Percentiles rank a stretch among this genome's conserved stretches.
Conservation (phyloP, 2,113 vertebrate species). For the Bubalus kerabau region DNA sequence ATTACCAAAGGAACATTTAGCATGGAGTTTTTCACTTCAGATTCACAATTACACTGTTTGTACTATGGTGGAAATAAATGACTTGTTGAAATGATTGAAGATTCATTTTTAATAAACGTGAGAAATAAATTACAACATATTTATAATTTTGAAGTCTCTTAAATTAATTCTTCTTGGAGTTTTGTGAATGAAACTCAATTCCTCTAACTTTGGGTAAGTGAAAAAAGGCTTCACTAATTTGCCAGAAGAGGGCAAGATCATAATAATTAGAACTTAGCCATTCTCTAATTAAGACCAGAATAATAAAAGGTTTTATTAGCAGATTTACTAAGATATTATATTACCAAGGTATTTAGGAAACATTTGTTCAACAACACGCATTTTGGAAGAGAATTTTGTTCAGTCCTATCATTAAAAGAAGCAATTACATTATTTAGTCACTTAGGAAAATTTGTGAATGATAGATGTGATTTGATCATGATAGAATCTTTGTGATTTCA, state of each 20-base stretch:
- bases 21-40: not conserved
- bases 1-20: not conserved
- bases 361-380: not conserved
- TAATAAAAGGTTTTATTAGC: not conserved
- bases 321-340: not conserved
- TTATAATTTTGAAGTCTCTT: too few species aligned
- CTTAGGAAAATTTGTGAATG: not conserved
- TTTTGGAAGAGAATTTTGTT: not conserved
- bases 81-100: not conserved
- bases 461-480: not conserved
- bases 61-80: not conserved
- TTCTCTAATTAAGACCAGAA: constrained; percentile 3
- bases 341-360: not conserved
- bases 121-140: not conserved
- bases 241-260: not conserved
- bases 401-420: not conserved
- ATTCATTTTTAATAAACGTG: constrained; percentile 18
- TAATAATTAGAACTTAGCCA: constrained; percentile 22
- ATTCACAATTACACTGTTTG: not conserved
- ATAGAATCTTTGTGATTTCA: not conserved
- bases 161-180: not conserved
- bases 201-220: not conserved
- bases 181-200: constrained; percentile 30
- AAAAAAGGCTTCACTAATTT: constrained; percentile 1
- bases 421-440: not conserved